Evolutionary conservation across 2,797 vertebrate genomes (phyloP).

Genomic region (Neosilurus mollespiculum): DNA sequence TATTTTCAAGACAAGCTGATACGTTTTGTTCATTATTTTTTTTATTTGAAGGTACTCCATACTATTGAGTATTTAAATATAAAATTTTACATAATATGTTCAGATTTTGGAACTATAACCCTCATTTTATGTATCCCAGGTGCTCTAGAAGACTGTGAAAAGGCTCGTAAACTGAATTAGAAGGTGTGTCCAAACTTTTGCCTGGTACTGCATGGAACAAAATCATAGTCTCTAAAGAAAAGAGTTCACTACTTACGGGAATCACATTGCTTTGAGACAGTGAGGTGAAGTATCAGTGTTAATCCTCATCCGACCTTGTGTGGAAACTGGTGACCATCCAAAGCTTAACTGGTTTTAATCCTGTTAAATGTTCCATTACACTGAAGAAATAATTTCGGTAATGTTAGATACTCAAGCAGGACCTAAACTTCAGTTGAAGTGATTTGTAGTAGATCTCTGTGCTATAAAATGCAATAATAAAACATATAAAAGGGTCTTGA

Average conservation of each 20-base stretch:
- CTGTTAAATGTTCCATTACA: background rate
- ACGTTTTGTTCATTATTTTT: too few relatives aligned
- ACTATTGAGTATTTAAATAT: too few relatives aligned
- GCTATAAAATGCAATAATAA: background rate
- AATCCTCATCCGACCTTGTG: conserved; percentile 1
- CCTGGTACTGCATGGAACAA: background rate
- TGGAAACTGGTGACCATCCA: background rate
- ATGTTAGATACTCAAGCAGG: background rate
- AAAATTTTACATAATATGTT: too few relatives aligned
- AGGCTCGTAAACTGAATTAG: too few relatives aligned
- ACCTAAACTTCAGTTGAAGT: background rate
- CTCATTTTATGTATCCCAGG: too few relatives aligned
- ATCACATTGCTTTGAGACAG: background rate
- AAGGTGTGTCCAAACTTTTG: too few relatives aligned
- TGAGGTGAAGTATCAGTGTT: background rate
- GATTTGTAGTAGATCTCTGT: background rate
- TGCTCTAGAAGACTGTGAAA: too few relatives aligned
- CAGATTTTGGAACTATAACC: too few relatives aligned
- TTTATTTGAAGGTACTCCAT: too few relatives aligned
- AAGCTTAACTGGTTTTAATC: conserved; percentile 12
- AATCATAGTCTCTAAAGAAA: conserved; percentile 10
- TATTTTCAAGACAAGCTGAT: too few relatives aligned
- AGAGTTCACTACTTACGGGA: background rate
- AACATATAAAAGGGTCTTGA: background rate
- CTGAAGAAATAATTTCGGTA: background rate